Conservation (phyloP, 2,888 invertebrate species). For the Cephus spinipes region DNA sequence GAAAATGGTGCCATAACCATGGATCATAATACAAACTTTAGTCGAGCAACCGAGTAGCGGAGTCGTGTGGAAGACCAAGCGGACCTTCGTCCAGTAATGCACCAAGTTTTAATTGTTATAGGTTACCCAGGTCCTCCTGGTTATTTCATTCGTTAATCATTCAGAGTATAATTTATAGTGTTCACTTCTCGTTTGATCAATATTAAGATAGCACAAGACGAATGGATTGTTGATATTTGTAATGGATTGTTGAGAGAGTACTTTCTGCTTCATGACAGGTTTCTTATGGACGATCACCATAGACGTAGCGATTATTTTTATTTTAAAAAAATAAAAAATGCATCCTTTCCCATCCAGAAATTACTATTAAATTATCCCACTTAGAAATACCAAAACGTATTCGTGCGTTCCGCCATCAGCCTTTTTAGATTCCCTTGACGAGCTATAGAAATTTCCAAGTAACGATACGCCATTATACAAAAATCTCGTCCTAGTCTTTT, state of each 20-base stretch:
- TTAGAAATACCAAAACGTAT: neutral
- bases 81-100: conserved; percentile 35
- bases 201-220: neutral
- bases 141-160: conserved; percentile 36
- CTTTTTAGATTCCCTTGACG: neutral
- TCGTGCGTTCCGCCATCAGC: neutral
- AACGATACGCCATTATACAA: neutral
- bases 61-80: conserved; percentile 1
- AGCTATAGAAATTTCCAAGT: neutral
- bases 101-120: conserved; percentile 59
- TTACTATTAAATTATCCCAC: neutral
- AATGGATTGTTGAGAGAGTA: too few relatives aligned
- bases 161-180: conserved; percentile 20
- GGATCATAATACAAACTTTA: conserved; percentile 56
- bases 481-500: neutral
- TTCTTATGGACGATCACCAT: too few relatives aligned
- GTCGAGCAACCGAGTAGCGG: conserved; percentile 26
- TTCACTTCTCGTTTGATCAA: neutral
- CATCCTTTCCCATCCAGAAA: neutral
- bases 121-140: conserved; percentile 34
- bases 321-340: too few relatives aligned
- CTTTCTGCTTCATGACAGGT: neutral
- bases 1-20: conserved; percentile 37
- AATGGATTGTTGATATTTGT: neutral
- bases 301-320: neutral